Evolutionary conservation across 2,888 invertebrate genomes (phyloP).

Genomic region (Microctonus brassicae): DNA sequence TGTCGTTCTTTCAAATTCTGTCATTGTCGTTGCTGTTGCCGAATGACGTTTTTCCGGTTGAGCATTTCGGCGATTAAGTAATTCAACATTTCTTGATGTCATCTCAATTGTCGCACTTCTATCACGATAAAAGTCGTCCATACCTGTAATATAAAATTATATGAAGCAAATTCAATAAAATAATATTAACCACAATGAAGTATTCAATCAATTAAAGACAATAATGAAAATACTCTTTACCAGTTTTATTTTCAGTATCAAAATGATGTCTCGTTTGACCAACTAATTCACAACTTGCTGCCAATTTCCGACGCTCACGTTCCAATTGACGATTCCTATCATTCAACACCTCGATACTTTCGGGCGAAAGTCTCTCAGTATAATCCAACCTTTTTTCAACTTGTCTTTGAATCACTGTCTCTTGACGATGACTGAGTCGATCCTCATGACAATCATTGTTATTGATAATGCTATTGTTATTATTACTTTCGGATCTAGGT

Average conservation of each 20-base stretch:
- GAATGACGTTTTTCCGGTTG: conserved; percentile 52
- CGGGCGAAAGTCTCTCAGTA: conserved; percentile 60
- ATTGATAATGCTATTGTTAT: conserved; percentile 49
- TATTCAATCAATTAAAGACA: no score
- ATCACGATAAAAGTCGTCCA: conserved; percentile 61
- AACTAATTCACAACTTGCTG: conserved; percentile 61
- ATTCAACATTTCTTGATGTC: conserved; percentile 66
- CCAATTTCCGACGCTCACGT: conserved; percentile 61
- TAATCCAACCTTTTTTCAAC: conserved; percentile 43
- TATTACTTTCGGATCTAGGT: conserved; percentile 55
- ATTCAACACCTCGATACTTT: conserved; percentile 63
- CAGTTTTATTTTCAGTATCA: conserved; percentile 40
- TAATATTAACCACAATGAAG: no score
- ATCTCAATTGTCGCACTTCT: conserved; percentile 65
- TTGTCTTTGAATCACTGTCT: conserved; percentile 43
- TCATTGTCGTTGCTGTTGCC: conserved; percentile 49
- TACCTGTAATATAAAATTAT: conserved; percentile 28
- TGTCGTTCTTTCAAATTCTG: conserved; percentile 43
- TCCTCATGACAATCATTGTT: conserved; percentile 51
- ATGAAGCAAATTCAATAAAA: conserved; percentile 20
- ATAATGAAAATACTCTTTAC: no score
- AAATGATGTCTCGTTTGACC: conserved; percentile 37
- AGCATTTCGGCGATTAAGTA: conserved; percentile 62
- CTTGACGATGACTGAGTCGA: conserved; percentile 48
- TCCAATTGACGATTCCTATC: conserved; percentile 57